Conservation (phyloP, 2,888 invertebrate species). For the Neoaliturus tenellus region DNA sequence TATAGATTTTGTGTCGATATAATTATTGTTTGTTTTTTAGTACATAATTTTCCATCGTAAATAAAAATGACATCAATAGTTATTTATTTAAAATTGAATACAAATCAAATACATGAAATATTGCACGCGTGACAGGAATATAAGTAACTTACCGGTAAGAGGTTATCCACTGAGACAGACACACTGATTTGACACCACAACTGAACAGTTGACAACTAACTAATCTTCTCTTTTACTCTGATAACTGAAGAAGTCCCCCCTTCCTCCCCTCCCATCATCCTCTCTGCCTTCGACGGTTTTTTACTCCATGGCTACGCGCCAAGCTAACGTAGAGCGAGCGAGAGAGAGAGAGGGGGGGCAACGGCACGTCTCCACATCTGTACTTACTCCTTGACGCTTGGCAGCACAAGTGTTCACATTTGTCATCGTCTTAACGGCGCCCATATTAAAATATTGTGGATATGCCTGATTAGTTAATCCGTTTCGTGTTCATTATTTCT, state of each 20-base stretch:
- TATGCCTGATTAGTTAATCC: not conserved
- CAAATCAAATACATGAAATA: not conserved
- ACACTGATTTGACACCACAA: not conserved
- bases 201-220: not conserved
- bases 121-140: not conserved
- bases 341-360: not conserved
- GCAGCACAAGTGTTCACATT: slow-evolving; percentile 9
- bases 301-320: not conserved
- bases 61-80: not conserved
- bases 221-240: not conserved
- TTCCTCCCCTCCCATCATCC: not conserved
- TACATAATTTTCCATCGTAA: not conserved
- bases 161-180: not conserved
- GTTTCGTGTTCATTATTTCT: not conserved
- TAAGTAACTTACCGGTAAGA: not conserved
- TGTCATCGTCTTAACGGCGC: slow-evolving; percentile 14
- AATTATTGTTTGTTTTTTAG: not conserved
- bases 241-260: not conserved
- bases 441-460: not conserved
- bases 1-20: not conserved
- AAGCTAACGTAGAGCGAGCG: too few species aligned
- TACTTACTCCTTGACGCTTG: too few species aligned
- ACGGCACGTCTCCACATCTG: slow-evolving; percentile 11
- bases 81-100: not conserved
- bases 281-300: not conserved